Evolutionary conservation across 2,797 vertebrate genomes (phyloP), one percentile per base, ranked within the genome.

Genomic region (Balearica regulorum): DNA sequence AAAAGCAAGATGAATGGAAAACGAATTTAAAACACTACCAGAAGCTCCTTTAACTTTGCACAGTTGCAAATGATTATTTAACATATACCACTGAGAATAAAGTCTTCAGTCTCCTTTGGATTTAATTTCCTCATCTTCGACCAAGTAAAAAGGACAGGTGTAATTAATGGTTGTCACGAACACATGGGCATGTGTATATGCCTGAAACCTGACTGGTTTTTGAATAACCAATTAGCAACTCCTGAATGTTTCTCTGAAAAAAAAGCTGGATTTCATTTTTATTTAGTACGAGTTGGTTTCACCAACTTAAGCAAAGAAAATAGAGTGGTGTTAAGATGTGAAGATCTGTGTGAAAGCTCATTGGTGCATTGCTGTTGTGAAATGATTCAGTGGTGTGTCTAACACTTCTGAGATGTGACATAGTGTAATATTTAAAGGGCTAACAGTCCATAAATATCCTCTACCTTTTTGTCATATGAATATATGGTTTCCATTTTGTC

Each of bases 371-470:
- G 31, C 11, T 82, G 17, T 39, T 72, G 24, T 54, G 69, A 94
- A 87, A 93, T 54, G 31, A 86, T 78, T 93, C 49, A 68, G 39
- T 53, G 60, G 9, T n/a, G 11, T 49, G 28, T 61, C 79, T 85
- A 57, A 78, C 26, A 41, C 21, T 89, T 87, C 79, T 89, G 87
- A 92, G 37, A 41, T 71, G 69, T 71, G 53, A 61, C 54, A 77
- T 5, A 80, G 41, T 43, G 39, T 75, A 85, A 78, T 93, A 68
- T 75, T 94, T 87, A 71, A 86, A 91, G 35, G 35, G 12, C 35
- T 95, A 88, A 68, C 16, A 81, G n/a, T 78, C 26, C 60, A 86
- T 88, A 95, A 96, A 94, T 96, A 88, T 75, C 43, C 5, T 75
- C 17, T 39, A 41, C 10, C 25, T 83, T 91, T 92, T 60, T 94